These are phyloP conservation scores for Eudyptes chrysolophus DNA, from an alignment of 2,113 vertebrate species.

Conservation along the genomic window DNA sequence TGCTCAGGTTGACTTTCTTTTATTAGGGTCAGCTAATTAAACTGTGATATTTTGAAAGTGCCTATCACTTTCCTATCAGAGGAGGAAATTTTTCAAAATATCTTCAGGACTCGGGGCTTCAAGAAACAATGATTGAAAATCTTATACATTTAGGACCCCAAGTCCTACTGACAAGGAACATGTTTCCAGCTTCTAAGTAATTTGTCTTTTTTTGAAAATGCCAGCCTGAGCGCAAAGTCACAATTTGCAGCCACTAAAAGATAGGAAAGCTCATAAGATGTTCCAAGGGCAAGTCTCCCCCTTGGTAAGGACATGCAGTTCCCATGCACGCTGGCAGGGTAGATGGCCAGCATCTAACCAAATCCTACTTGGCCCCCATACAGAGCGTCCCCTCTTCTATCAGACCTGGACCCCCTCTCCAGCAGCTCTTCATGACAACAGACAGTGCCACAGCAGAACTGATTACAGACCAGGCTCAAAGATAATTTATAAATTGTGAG, in stretches of 20 bases:
- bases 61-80: not conserved
- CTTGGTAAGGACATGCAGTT: not conserved
- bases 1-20: not conserved
- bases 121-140: not conserved
- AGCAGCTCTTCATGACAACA: not conserved
- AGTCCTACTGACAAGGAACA: not conserved
- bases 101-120: not conserved
- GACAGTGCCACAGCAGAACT: not conserved
- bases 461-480: not conserved
- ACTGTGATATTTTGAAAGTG: not conserved
- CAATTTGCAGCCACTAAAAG: not conserved
- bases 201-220: not conserved
- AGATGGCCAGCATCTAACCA: not conserved
- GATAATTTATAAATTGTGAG: not conserved
- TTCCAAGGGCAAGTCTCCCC: not conserved
- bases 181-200: not conserved
- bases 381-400: not conserved
- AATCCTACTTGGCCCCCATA: not conserved
- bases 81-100: not conserved
- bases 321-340: not conserved
- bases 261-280: not conserved
- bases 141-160: not conserved
- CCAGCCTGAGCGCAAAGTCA: not conserved
- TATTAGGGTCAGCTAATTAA: not conserved
- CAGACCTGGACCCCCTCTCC: not conserved